Percentiles rank a stretch among this genome's conserved stretches.
phyloP scores from a whole-genome alignment of 2,888 invertebrate species.

The Hypsopygia costalis region DNA sequence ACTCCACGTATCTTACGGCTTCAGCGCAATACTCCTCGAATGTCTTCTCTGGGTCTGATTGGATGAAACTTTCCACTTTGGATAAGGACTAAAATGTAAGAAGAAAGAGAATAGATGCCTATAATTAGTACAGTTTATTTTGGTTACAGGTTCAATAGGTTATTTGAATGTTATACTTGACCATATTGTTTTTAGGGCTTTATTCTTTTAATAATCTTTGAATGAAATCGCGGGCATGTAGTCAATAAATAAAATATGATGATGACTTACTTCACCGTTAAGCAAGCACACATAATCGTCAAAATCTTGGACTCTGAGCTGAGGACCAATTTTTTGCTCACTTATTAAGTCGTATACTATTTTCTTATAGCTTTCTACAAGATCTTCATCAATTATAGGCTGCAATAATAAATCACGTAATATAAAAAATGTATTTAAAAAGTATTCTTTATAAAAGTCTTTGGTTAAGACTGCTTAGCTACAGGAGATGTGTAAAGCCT shows the following conservation, averaged over 20 bases:
- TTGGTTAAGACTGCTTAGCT: no score
- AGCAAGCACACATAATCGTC: constrained; percentile 89
- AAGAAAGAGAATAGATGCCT: not conserved
- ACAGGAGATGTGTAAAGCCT: no score
- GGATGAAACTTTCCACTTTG: constrained; percentile 84
- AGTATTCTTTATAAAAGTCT: no score
- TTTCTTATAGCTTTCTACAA: constrained; percentile 82
- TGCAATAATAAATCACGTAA: constrained; percentile 40
- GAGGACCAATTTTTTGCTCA: constrained; percentile 87
- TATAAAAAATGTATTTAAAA: no score
- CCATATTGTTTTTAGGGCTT: no score
- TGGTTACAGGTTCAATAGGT: no score
- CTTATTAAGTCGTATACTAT: constrained; percentile 83
- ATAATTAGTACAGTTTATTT: no score
- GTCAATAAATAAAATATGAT: no score
- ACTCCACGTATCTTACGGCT: constrained; percentile 82
- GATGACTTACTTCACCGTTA: constrained; percentile 81
- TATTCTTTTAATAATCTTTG: no score
- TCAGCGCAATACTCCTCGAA: constrained; percentile 83
- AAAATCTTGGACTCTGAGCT: constrained; percentile 87
- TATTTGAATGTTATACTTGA: no score
- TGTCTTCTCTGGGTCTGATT: constrained; percentile 78
- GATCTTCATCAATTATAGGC: constrained; percentile 88
- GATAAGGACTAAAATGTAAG: constrained; percentile 73
- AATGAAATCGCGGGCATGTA: no score